Conservation (phyloP, 1,140 invertebrate genomes). For the Triops longicaudatus region DNA sequence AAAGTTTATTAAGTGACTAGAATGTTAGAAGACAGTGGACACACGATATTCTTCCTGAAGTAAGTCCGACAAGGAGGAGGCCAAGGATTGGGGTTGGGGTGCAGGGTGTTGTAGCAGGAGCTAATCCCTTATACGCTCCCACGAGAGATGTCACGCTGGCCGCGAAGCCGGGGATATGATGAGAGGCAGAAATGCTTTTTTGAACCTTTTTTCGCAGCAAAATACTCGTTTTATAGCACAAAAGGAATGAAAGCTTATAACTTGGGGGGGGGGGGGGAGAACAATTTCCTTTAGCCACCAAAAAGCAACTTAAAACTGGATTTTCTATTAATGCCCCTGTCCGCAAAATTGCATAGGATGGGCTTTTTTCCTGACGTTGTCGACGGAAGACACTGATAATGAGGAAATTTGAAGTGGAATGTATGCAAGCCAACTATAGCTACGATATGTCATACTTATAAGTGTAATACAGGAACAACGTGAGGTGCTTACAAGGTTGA, state of each 20-base stretch:
- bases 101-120: background rate
- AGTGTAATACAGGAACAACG: background rate
- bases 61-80: background rate
- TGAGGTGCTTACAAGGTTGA: background rate
- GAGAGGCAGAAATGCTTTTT: slow-evolving; percentile 2
- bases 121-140: background rate
- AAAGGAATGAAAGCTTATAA: background rate
- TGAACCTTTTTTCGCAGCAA: background rate
- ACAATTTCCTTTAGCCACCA: slow-evolving; percentile 2
- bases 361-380: background rate
- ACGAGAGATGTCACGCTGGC: background rate
- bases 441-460: background rate
- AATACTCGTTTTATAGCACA: background rate
- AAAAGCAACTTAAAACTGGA: background rate
- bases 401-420: background rate
- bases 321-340: background rate
- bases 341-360: background rate
- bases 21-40: too few species aligned
- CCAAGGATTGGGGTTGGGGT: background rate
- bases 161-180: background rate
- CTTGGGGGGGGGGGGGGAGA: background rate
- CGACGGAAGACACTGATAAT: background rate
- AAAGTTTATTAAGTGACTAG: too few species aligned
- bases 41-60: background rate
- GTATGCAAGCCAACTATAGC: background rate